Evolutionary conservation across 1,140 invertebrate species (phyloP), one percentile per base, ranked within the genome.

Genomic region (Cyclina sinensis): DNA sequence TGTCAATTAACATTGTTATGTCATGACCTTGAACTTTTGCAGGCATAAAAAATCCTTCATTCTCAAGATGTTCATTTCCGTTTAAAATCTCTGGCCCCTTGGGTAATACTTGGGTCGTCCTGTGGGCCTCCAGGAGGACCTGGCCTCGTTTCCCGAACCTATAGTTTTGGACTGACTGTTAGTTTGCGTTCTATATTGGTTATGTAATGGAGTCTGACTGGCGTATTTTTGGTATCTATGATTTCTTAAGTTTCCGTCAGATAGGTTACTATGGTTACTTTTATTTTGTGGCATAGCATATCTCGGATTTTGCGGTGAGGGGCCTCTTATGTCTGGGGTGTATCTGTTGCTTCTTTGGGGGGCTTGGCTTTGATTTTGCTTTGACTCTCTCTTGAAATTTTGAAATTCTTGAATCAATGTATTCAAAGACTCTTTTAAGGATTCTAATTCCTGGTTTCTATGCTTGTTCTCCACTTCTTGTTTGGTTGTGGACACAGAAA

Each of bases 111-210:
- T 27, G 3, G 76, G 76, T 79, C 76, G 37, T 48, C 76, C 46
- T 79, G 76, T 54, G 76, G 43, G 48, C 46, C 76, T 79, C 76
- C 76, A 79, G 30, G 46, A 51, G 4, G 76, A 79, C 76, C 76
- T 51, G 43, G 14, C 43, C 24, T 65, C 59, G 59, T 65, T 65
- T 65, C 59, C 59, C 59, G 51, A 54, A n/a, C 21, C 2, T 18
- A 18, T 54, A 18, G 2, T 54, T 14, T 14, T 3, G 12, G 51
- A 11, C 14, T 54, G 51, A 18, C 21, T 7, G 51, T 54, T 3
- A 54, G 12, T 54, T 54, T 7, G 18, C 21, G 51, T 11, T 54
- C 14, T 54, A 16, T 46, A 7, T 14, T 54, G 12, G 51, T 14
- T 14, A 12, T 11, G 5, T 18, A 18, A 3, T 11, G 5, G 51